These are phyloP conservation scores for Atopsyche davidsoni DNA, from an alignment of 1,140 invertebrate genomes.

Conservation along the genomic window DNA sequence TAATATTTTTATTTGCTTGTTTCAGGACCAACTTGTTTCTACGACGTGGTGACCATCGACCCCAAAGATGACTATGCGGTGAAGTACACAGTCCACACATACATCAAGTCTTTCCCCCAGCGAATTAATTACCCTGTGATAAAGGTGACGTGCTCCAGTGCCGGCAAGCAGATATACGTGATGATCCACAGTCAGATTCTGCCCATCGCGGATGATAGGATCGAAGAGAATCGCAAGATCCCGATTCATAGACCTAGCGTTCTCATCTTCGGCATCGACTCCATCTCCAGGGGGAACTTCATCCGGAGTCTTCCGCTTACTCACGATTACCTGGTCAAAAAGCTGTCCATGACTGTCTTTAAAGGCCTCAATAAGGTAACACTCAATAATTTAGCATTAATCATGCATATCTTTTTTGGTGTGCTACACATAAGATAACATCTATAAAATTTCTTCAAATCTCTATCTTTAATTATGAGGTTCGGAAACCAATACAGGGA, in stretches of 20 bases:
- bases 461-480: no score
- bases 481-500: no score
- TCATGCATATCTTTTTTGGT: no score
- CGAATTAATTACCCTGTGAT: conserved; percentile 14
- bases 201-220: not conserved
- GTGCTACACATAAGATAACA: no score
- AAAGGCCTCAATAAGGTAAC: conserved; percentile 28
- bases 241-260: conserved; percentile 22
- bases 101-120: conserved; percentile 12
- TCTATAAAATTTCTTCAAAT: no score
- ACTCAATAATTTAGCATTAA: not conserved
- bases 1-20: conserved; percentile 10
- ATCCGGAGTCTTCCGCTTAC: conserved; percentile 19
- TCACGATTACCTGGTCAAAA: conserved; percentile 20
- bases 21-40: conserved; percentile 22
- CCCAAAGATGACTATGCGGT: conserved; percentile 20
- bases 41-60: conserved; percentile 13
- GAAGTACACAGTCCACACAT: conserved; percentile 3
- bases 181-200: conserved; percentile 28
- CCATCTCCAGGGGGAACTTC: conserved; percentile 29
- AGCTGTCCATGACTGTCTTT: conserved; percentile 21
- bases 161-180: conserved; percentile 3
- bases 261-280: conserved; percentile 26
- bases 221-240: conserved; percentile 16
- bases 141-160: conserved; percentile 13